These are phyloP conservation scores for Drosophila novamexicana DNA, from an alignment of 1,140 invertebrate species.

Conservation along the genomic window DNA sequence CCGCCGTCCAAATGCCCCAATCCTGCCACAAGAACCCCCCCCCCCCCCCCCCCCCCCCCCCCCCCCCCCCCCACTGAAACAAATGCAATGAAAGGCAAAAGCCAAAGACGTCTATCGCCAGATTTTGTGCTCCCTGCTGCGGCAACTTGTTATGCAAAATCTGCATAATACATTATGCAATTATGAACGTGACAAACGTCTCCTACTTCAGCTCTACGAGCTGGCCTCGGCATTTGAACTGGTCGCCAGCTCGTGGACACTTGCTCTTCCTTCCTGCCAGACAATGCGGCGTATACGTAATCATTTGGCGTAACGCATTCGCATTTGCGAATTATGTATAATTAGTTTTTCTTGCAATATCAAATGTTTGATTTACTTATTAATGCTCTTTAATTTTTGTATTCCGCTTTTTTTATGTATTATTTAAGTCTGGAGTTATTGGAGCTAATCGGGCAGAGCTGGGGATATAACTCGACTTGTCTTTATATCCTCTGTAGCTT, in stretches of 20 bases:
- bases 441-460: too few relatives aligned
- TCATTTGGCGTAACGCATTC: conserved; percentile 45
- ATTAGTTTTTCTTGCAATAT: conserved; percentile 45
- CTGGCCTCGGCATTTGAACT: background rate
- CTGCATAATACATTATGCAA: conserved; percentile 81
- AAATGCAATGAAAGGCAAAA: conserved; percentile 40
- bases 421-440: too few relatives aligned
- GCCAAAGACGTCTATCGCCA: conserved; percentile 36
- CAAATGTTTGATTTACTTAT: conserved; percentile 12
- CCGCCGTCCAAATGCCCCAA: too few relatives aligned
- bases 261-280: background rate
- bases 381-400: background rate
- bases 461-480: too few relatives aligned
- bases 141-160: conserved; percentile 78
- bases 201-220: background rate
- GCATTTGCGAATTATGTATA: background rate
- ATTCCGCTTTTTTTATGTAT: background rate
- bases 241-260: background rate
- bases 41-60: too few relatives aligned
- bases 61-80: background rate
- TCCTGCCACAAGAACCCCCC: too few relatives aligned
- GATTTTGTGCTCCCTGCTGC: conserved; percentile 31
- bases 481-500: too few relatives aligned
- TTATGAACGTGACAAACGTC: conserved; percentile 77
- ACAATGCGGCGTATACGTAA: conserved; percentile 57